These are phyloP conservation scores for Etheostoma spectabile DNA, from an alignment of 2,113 vertebrate genomes.

Conservation along the genomic window DNA sequence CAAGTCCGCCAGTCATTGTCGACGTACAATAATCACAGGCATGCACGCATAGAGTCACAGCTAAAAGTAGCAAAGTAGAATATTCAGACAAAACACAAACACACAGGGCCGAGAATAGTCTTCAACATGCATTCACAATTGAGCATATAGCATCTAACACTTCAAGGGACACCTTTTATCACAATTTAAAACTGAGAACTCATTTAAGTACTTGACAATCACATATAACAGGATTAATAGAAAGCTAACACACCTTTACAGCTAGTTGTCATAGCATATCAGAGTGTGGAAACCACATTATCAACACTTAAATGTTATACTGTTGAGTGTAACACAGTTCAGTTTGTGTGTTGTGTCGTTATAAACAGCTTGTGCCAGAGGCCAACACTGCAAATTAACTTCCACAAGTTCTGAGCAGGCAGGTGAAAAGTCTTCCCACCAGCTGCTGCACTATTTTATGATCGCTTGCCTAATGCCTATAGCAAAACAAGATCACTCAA, in stretches of 20 bases:
- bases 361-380: slow-evolving; percentile 48
- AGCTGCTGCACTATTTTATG: slow-evolving; percentile 75
- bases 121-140: background rate
- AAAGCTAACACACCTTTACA: slow-evolving; percentile 10
- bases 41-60: slow-evolving; percentile 65
- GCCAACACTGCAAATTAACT: slow-evolving; percentile 62
- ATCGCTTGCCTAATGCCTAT: slow-evolving; percentile 72
- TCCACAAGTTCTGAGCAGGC: slow-evolving; percentile 58
- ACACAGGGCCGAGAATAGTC: slow-evolving; percentile 11
- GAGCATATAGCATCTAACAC: slow-evolving; percentile 8
- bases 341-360: slow-evolving; percentile 25
- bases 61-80: slow-evolving; percentile 36
- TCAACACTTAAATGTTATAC: slow-evolving; percentile 35
- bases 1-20: slow-evolving; percentile 35
- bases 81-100: slow-evolving; percentile 44
- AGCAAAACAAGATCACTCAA: slow-evolving; percentile 81
- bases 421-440: slow-evolving; percentile 74
- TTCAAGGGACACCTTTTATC: background rate
- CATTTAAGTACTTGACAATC: slow-evolving; percentile 28
- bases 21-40: slow-evolving; percentile 64
- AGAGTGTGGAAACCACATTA: slow-evolving; percentile 1
- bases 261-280: slow-evolving; percentile 3
- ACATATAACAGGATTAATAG: slow-evolving; percentile 19
- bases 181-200: slow-evolving; percentile 27
- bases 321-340: slow-evolving; percentile 13